Base-by-base conservation (phyloP, 2,113 vertebrate genomes). In the Poeciliopsis occidentalis region DNA sequence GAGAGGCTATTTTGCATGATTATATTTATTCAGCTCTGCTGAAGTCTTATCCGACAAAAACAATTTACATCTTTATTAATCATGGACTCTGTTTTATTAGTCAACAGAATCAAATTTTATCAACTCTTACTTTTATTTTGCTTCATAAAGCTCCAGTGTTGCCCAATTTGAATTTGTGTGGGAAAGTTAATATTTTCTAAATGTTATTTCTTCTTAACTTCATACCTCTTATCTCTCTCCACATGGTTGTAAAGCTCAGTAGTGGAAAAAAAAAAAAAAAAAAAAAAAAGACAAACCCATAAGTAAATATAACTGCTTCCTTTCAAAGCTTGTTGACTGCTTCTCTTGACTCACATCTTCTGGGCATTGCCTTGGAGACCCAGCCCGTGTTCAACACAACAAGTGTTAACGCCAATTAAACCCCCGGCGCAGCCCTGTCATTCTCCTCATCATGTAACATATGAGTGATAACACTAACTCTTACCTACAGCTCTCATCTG, bases 391-490 rank as follows among this genome's bases (percentile, higher is more conserved):
- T 71, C 83, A n/a, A 31, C 81, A 72, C 78, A 76, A 77, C 77
- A 83, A 91, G 89, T 80, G 91, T 90, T 92, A 89, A 87, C 79
- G 87, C 85, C 89, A 93, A 93, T 93, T 93, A 93, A 92, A 92
- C 89, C 84, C 81, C 75, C 78, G 87, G 85, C 87, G 83, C 81
- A 85, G 68, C 80, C 83, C 85, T 90, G 91, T 93, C 92, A 91
- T 83, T 85, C 88, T 70, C 69, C 79, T 79, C 87, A 75, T 89
- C 84, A 76, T 82, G 85, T 89, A 91, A 90, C 90, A 86, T 84
- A 87, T 95, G 95, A 92, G 95, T 95, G 95, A 96, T 96, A 96
- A 96, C 95, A 96, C 95, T 63, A 67, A 78, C 93, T 90, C 92
- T 94, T 95, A 94, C 94, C 95, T 94, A 96, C 94, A 92, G 92